Evolutionary conservation across 30 jellyfish, hydroid and myxozoan species (phyloP).

Genomic region (Hydractinia symbiolongicarpus): DNA sequence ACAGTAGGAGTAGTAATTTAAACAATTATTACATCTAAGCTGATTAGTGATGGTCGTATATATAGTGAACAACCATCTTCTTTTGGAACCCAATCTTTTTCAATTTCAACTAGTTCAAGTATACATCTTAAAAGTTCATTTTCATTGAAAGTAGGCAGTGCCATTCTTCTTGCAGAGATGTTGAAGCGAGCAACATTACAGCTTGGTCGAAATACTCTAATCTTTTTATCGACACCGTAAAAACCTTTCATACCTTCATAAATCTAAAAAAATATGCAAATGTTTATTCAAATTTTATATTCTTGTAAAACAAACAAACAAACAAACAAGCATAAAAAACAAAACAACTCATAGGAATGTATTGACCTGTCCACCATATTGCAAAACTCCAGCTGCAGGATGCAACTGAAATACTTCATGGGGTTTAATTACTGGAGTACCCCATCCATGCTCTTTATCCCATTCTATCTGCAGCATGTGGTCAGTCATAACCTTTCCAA

Average conservation of each 20-base stretch:
- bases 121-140: constrained; percentile 70
- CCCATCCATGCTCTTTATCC: constrained; percentile 66
- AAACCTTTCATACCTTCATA: constrained; percentile 89
- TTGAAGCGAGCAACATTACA: constrained; percentile 61
- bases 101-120: constrained; percentile 57
- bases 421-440: constrained; percentile 50
- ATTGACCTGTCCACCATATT: constrained; percentile 73
- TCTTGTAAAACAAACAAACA: neutral
- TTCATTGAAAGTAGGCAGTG: constrained; percentile 63
- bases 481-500: constrained; percentile 81
- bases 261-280: constrained; percentile 26
- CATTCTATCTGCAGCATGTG: constrained; percentile 74
- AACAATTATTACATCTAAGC: constrained; percentile 59
- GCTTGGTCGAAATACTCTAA: constrained; percentile 73
- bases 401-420: constrained; percentile 37
- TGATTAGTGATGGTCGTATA: constrained; percentile 69
- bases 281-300: neutral
- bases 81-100: constrained; percentile 84
- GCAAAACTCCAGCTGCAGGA: constrained; percentile 71
- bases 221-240: constrained; percentile 54
- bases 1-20: neutral
- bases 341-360: neutral
- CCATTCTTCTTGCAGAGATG: constrained; percentile 69
- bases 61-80: constrained; percentile 67
- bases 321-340: neutral